Conservation (phyloP, 2,797 vertebrate genomes). For the Enteromius radiatus region DNA sequence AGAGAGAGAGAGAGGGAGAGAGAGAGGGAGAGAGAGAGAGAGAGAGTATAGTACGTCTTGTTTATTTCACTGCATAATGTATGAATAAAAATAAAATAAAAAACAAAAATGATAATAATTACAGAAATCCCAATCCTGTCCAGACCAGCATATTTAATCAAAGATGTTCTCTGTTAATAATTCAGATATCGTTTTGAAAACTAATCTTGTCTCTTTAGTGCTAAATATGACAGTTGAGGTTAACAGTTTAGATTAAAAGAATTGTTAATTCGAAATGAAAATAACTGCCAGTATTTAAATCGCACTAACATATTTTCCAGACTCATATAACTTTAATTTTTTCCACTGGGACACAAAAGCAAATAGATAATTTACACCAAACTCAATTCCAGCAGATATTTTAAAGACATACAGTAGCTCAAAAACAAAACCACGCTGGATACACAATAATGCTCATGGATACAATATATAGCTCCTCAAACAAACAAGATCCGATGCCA, state of each 20-base stretch:
- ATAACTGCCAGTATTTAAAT: background rate
- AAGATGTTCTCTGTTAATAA: background rate
- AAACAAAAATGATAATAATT: background rate
- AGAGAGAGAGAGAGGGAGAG: too few relatives aligned
- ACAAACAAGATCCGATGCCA: background rate
- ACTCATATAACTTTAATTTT: background rate
- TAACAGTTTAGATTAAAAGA: slow-evolving; percentile 8
- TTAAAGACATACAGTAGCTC: background rate
- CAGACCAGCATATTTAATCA: background rate
- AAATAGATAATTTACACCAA: background rate
- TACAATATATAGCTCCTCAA: background rate
- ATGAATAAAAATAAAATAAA: background rate
- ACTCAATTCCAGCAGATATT: background rate
- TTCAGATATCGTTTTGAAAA: background rate
- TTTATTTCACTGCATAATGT: background rate
- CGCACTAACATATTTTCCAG: background rate
- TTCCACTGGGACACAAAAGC: background rate
- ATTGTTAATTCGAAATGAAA: background rate
- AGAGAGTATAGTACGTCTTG: too few relatives aligned
- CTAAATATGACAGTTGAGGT: background rate
- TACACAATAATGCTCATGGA: background rate
- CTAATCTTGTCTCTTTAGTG: background rate
- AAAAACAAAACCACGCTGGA: background rate
- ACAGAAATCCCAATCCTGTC: background rate
- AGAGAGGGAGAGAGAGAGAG: too few relatives aligned